Evolutionary conservation across 2,113 vertebrate genomes (phyloP).

Genomic region (Notarius lentiginosus): DNA sequence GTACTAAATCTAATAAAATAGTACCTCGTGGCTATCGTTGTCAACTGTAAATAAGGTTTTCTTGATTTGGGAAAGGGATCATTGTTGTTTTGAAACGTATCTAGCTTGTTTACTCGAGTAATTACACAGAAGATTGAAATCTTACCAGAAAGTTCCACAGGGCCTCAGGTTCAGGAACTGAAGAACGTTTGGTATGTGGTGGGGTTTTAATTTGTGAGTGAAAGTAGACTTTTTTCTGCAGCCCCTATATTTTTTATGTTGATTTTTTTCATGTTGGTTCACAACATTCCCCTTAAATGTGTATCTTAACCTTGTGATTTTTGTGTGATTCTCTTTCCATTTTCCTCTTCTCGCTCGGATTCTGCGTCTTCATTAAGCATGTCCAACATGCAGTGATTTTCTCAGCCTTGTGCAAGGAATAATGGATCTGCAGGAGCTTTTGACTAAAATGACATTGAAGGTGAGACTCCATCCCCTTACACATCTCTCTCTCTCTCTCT

Average conservation of each 20-base stretch:
- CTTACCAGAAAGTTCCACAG: background rate
- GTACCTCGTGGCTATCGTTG: background rate
- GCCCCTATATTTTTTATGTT: no score
- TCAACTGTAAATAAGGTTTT: background rate
- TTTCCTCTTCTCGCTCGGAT: background rate
- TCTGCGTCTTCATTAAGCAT: constrained; percentile 77
- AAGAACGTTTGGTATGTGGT: background rate
- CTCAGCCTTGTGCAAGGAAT: constrained; percentile 97
- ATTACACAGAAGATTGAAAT: background rate
- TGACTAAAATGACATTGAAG: constrained; percentile 98
- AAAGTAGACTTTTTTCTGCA: no score
- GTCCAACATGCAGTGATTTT: constrained; percentile 98
- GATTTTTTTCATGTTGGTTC: background rate
- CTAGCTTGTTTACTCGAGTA: background rate
- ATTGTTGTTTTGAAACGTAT: background rate
- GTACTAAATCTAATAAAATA: background rate
- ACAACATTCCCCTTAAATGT: background rate
- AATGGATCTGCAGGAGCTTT: constrained; percentile 97
- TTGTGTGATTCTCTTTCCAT: background rate
- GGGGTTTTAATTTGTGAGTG: no score
- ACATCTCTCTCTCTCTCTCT: background rate
- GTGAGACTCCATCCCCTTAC: constrained; percentile 63
- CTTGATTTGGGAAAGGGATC: background rate
- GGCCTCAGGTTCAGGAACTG: background rate
- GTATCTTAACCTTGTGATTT: background rate